Evolutionary conservation across 2,888 invertebrate genomes (phyloP).

Genomic region (Uloborus plumipes): DNA sequence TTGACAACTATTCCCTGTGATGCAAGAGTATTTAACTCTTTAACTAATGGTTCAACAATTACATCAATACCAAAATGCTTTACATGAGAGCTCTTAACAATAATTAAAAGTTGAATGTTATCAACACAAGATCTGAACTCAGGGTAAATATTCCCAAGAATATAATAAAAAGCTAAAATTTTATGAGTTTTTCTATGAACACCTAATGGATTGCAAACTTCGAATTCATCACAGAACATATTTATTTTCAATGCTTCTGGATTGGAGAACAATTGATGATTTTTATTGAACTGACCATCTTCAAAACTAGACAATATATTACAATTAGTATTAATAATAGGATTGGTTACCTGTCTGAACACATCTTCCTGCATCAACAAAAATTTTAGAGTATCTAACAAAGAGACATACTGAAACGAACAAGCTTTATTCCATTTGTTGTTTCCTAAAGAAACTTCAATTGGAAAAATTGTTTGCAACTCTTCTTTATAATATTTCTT

Average conservation of each 20-base stretch:
- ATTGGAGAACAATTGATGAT: not conserved
- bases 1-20: not conserved
- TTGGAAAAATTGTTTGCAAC: not conserved
- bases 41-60: conserved; percentile 8
- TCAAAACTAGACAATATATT: no score
- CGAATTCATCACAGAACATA: no score
- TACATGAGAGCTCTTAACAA: no score
- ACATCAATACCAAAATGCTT: no score
- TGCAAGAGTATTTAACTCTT: not conserved
- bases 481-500: not conserved
- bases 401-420: not conserved
- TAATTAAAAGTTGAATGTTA: no score
- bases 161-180: not conserved
- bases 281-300: not conserved
- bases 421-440: not conserved
- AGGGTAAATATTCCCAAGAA: no score
- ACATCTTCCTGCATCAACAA: no score
- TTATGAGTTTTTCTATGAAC: conserved; percentile 1
- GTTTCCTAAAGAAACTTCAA: not conserved
- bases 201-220: not conserved
- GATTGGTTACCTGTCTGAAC: no score
- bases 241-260: not conserved
- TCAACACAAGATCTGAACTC: no score
- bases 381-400: not conserved
- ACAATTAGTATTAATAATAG: no score